phyloP scores from a whole-genome alignment of 2,113 vertebrate genomes.

The Pteronura brasiliensis region DNA sequence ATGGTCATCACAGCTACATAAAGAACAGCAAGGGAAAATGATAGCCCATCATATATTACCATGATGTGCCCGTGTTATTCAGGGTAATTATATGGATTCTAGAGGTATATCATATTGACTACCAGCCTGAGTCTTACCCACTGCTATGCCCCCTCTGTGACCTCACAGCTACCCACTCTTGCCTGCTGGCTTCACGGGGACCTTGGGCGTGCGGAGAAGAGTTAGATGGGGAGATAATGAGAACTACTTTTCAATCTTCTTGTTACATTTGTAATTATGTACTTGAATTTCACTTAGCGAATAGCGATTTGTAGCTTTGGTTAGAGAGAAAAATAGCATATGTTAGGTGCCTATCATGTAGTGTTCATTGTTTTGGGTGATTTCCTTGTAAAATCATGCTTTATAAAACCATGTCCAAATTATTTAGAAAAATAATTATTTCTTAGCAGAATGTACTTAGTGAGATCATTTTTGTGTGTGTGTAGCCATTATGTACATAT shows the following conservation, averaged over 20 bases:
- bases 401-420: constrained; percentile 12
- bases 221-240: neutral
- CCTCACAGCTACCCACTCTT: neutral
- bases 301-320: neutral
- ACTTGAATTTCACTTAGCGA: neutral
- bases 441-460: constrained; percentile 14
- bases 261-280: constrained; percentile 4
- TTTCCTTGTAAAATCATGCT: constrained; percentile 28
- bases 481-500: neutral
- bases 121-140: constrained; percentile 13
- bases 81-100: constrained; percentile 70
- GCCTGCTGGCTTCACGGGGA: constrained; percentile 20
- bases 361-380: neutral
- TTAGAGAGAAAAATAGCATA: constrained; percentile 34
- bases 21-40: constrained; percentile 65
- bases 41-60: constrained; percentile 68
- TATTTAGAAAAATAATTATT: constrained; percentile 13
- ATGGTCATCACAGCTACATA: constrained; percentile 61
- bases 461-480: neutral
- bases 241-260: neutral
- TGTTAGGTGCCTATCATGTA: neutral
- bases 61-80: constrained; percentile 52
- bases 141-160: constrained; percentile 51
- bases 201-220: neutral
- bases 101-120: constrained; percentile 75